Conservation (phyloP, 2,797 vertebrate genomes). For the Pseudochirops corinnae region DNA sequence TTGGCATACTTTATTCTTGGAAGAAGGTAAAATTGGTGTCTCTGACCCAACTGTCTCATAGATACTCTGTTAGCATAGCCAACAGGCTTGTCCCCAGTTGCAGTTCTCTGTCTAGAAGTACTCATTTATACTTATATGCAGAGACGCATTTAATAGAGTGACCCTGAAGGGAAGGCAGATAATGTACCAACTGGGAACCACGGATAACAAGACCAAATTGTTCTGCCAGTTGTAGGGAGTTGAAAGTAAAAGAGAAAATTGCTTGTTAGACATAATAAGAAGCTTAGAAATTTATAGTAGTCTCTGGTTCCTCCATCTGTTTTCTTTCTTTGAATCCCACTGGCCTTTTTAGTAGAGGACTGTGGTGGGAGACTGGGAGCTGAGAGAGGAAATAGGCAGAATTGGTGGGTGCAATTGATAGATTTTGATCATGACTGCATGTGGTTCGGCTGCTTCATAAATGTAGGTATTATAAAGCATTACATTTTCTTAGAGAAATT, state of each 20-base stretch:
- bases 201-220: conserved; percentile 25
- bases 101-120: conserved; percentile 32
- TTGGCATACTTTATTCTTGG: not conserved
- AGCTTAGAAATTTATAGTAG: not conserved
- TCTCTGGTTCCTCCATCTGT: not conserved
- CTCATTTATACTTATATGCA: not conserved
- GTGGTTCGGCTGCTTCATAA: not conserved
- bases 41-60: not conserved
- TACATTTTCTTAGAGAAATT: not conserved
- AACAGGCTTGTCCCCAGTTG: not conserved
- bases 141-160: conserved; percentile 48
- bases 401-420: not conserved
- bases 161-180: not conserved
- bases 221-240: not conserved
- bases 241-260: conserved; percentile 28
- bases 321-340: conserved; percentile 33
- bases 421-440: not conserved
- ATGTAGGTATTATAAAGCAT: not conserved
- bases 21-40: not conserved
- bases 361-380: not conserved
- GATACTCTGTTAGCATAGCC: not conserved
- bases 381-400: not conserved
- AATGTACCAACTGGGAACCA: not conserved
- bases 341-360: not conserved
- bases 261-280: conserved; percentile 10